Percentiles rank a stretch among this genome's conserved stretches.
Evolutionary conservation across 2,797 vertebrate genomes (phyloP).

Genomic region (Melanogrammus aeglefinus): DNA sequence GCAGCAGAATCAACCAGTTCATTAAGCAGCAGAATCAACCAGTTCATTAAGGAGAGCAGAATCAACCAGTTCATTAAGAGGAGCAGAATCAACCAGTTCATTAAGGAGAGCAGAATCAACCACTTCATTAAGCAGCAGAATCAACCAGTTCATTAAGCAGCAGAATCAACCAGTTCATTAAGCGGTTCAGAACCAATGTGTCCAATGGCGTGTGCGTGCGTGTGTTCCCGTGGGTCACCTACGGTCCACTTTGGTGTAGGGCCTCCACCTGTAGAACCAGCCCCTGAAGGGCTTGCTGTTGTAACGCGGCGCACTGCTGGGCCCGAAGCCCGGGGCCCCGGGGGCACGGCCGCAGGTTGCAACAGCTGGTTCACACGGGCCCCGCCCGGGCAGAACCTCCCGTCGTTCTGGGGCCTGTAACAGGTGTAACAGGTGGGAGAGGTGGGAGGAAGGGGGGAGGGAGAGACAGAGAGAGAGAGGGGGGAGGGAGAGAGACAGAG

Average conservation of each 20-base stretch:
- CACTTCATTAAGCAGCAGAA: not conserved
- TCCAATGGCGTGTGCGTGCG: too few species aligned
- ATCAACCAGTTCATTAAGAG: too few species aligned
- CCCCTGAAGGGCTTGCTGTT: conserved; percentile 84
- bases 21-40: too few species aligned
- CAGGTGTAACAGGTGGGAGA: not conserved
- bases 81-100: too few species aligned
- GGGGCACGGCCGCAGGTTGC: conserved; percentile 79
- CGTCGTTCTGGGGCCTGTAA: conserved; percentile 89
- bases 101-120: not conserved
- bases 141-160: too few species aligned
- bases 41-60: too few species aligned
- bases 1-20: too few species aligned
- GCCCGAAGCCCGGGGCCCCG: conserved; percentile 75
- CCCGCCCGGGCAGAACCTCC: conserved; percentile 88
- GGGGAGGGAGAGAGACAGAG: not conserved
- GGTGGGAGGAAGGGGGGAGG: not conserved
- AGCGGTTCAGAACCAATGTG: too few species aligned
- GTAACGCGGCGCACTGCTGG: conserved; percentile 82
- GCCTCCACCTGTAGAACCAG: conserved; percentile 87
- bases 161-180: too few species aligned
- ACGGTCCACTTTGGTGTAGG: conserved; percentile 84
- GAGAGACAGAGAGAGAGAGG: too few species aligned
- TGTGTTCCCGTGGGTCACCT: not conserved
- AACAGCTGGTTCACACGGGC: conserved; percentile 82